Evolutionary conservation across 2,888 invertebrate species (phyloP).

Genomic region (Philhelius pedissequus): DNA sequence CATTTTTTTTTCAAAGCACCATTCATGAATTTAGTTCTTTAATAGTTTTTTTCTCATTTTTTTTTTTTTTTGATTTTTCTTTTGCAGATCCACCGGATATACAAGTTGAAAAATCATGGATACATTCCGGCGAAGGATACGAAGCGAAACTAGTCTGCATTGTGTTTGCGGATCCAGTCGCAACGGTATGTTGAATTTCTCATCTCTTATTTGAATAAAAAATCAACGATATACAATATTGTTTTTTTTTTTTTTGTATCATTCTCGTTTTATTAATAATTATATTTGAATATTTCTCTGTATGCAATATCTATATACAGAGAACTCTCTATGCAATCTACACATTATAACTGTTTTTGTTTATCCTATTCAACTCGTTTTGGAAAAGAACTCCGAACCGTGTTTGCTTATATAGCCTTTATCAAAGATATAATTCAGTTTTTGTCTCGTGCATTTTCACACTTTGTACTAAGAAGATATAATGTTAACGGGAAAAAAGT

Average conservation of each 20-base stretch:
- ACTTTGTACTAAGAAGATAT: background rate
- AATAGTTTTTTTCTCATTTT: slow-evolving; percentile 4
- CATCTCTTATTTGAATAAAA: slow-evolving; percentile 58
- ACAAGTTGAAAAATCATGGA: slow-evolving; percentile 85
- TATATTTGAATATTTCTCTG: background rate
- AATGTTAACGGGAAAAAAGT: background rate
- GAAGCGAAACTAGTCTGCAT: slow-evolving; percentile 85
- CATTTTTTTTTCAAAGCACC: slow-evolving; percentile 50
- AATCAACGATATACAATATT: slow-evolving; percentile 26
- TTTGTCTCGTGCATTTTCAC: background rate
- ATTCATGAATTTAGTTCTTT: slow-evolving; percentile 30
- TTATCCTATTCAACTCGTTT: background rate
- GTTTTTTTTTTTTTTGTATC: background rate
- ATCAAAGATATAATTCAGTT: background rate
- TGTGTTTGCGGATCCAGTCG: slow-evolving; percentile 85
- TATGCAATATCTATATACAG: background rate
- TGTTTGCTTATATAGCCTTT: background rate
- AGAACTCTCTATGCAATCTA: background rate
- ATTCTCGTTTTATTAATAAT: background rate
- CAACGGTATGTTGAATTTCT: slow-evolving; percentile 81
- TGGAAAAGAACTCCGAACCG: background rate
- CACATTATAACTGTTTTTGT: background rate
- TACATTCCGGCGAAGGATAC: slow-evolving; percentile 85
- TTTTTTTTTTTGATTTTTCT: slow-evolving; percentile 1
- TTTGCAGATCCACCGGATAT: slow-evolving; percentile 85